phyloP scores from a whole-genome alignment of 2,888 invertebrate species.

The Carpatolechia fugitivella region DNA sequence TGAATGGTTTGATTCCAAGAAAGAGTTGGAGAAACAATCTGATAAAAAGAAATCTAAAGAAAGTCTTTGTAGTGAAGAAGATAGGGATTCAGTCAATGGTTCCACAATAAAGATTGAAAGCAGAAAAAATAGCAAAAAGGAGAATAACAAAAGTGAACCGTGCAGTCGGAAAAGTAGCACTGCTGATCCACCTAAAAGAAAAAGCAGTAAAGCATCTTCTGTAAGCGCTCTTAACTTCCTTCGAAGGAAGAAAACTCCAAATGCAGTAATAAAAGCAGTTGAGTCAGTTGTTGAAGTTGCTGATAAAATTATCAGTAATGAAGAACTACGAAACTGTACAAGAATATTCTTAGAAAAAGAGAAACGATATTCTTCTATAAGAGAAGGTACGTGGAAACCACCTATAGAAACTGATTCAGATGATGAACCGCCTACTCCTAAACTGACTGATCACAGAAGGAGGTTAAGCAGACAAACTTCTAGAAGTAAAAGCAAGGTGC shows the following conservation, averaged over 20 bases:
- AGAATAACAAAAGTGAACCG: slow-evolving; percentile 48
- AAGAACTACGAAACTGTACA: slow-evolving; percentile 61
- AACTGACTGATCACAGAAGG: slow-evolving; percentile 58
- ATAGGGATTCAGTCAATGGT: slow-evolving; percentile 65
- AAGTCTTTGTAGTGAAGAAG: slow-evolving; percentile 74
- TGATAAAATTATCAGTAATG: slow-evolving; percentile 46
- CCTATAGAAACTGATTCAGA: slow-evolving; percentile 64
- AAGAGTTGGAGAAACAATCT: slow-evolving; percentile 58
- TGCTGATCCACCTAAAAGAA: slow-evolving; percentile 61
- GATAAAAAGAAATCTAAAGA: slow-evolving; percentile 72
- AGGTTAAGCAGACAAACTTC: slow-evolving; percentile 69
- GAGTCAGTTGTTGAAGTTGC: slow-evolving; percentile 62
- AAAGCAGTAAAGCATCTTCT: slow-evolving; percentile 67
- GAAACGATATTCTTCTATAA: slow-evolving; percentile 50
- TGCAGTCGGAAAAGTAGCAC: slow-evolving; percentile 57
- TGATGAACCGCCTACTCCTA: slow-evolving; percentile 57
- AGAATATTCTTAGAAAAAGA: slow-evolving; percentile 67
- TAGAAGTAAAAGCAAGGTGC: slow-evolving; percentile 68
- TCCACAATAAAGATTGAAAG: slow-evolving; percentile 57
- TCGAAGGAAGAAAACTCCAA: slow-evolving; percentile 65
- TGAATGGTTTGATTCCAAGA: slow-evolving; percentile 68
- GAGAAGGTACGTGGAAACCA: slow-evolving; percentile 36
- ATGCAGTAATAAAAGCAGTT: slow-evolving; percentile 52
- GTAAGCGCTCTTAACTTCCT: slow-evolving; percentile 68
- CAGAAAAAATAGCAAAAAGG: slow-evolving; percentile 66